phyloP scores from a whole-genome alignment of 1,140 invertebrate genomes.

The Cryptotermes secundus region DNA sequence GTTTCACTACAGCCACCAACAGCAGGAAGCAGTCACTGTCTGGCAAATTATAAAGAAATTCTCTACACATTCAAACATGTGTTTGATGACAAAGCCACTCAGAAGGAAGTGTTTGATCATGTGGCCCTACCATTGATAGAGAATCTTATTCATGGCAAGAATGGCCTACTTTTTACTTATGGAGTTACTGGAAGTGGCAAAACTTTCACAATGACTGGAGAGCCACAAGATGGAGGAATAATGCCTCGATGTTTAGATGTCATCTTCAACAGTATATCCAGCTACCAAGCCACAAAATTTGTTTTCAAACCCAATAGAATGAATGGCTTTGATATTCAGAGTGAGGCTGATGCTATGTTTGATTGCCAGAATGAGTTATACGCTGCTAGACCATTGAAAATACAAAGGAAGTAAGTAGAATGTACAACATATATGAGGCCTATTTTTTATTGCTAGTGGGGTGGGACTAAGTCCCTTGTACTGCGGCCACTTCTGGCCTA shows the following conservation, averaged over 20 bases:
- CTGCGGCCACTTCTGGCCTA: no score
- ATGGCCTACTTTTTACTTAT: conserved; percentile 92
- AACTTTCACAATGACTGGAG: conserved; percentile 91
- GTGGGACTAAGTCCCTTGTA: no score
- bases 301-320: conserved; percentile 90
- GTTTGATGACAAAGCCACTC: conserved; percentile 74
- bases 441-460: no score
- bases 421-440: neutral
- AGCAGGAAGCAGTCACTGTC: conserved; percentile 61
- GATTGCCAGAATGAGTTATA: conserved; percentile 64
- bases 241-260: conserved; percentile 87
- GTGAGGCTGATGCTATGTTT: conserved; percentile 81
- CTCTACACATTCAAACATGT: conserved; percentile 81
- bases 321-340: conserved; percentile 91
- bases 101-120: conserved; percentile 82
- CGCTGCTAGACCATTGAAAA: conserved; percentile 44
- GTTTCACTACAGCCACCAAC: conserved; percentile 68
- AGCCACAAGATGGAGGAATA: conserved; percentile 75
- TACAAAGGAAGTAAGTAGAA: conserved; percentile 42
- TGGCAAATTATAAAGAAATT: conserved; percentile 63
- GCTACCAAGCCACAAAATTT: conserved; percentile 76
- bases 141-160: conserved; percentile 76
- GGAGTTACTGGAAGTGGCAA: conserved; percentile 96
- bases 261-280: conserved; percentile 85
- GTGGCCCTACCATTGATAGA: conserved; percentile 85